Evolutionary conservation across 1,140 invertebrate species (phyloP).

Genomic region (Bombus pyrosoma): DNA sequence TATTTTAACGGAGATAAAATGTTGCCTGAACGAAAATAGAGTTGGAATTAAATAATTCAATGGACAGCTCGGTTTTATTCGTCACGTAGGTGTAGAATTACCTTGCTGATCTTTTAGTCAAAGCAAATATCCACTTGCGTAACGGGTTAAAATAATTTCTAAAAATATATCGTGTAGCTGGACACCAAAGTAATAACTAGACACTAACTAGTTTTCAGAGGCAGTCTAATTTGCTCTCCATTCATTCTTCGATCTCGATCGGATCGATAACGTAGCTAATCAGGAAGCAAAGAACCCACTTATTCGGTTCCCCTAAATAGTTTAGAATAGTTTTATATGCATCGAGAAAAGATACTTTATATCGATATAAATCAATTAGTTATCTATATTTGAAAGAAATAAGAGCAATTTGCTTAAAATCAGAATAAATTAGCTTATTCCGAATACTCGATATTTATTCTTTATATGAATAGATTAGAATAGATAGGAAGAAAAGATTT

Average conservation of each 20-base stretch:
- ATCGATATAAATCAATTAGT: too few species aligned
- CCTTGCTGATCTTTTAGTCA: neutral
- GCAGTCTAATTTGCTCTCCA: neutral
- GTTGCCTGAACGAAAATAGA: too few species aligned
- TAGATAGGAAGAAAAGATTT: too few species aligned
- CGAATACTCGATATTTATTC: too few species aligned
- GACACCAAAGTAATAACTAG: neutral
- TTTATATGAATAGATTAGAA: too few species aligned
- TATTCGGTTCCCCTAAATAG: neutral
- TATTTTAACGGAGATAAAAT: neutral
- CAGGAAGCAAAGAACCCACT: neutral
- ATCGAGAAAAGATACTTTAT: too few species aligned
- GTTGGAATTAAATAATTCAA: neutral
- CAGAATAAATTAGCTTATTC: too few species aligned
- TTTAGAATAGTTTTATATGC: too few species aligned
- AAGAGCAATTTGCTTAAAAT: too few species aligned
- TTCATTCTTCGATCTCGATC: neutral
- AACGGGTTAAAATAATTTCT: constrained; percentile 9
- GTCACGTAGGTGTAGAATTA: neutral
- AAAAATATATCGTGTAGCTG: neutral
- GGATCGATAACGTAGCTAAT: too few species aligned
- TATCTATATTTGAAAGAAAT: too few species aligned
- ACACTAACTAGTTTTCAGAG: neutral
- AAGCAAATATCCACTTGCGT: neutral
- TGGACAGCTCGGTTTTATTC: neutral